Conservation (phyloP, 2,888 invertebrate genomes). For the Drosophila melanosoma region DNA sequence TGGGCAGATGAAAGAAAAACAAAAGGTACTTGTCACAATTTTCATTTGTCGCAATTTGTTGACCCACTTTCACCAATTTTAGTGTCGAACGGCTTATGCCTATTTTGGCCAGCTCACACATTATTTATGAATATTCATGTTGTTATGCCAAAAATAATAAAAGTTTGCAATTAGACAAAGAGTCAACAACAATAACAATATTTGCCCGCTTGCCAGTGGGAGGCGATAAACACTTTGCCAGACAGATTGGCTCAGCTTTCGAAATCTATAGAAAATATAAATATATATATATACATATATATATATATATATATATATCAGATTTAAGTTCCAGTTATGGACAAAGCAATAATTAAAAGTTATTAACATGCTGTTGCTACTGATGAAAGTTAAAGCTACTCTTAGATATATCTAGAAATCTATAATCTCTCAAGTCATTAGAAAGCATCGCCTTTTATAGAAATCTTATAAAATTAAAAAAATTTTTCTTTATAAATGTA, state of each 20-base stretch:
- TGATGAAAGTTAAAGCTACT: not conserved
- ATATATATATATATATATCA: conserved; percentile 25
- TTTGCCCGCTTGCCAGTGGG: conserved; percentile 38
- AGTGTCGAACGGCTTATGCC: conserved; percentile 66
- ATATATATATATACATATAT: not conserved
- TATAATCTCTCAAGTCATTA: not conserved
- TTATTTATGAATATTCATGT: conserved; percentile 60
- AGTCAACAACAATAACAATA: conserved; percentile 22
- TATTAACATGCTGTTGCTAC: conserved; percentile 3
- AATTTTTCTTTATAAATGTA: not conserved
- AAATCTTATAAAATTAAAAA: not conserved
- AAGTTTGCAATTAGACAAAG: conserved; percentile 64
- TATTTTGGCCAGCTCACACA: conserved; percentile 58
- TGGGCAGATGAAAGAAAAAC: conserved; percentile 18
- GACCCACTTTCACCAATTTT: conserved; percentile 73
- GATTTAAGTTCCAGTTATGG: conserved; percentile 49
- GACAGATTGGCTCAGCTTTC: conserved; percentile 56
- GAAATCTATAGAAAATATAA: conserved; percentile 20
- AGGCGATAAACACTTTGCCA: conserved; percentile 38
- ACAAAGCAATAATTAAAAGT: conserved; percentile 4
- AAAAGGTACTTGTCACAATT: conserved; percentile 47
- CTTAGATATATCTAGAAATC: not conserved
- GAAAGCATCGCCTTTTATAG: not conserved
- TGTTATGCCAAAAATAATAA: conserved; percentile 52
- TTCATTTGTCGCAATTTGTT: conserved; percentile 47